Base-by-base conservation (phyloP, 1,140 invertebrate genomes). In the Eulimnadia texana region DNA sequence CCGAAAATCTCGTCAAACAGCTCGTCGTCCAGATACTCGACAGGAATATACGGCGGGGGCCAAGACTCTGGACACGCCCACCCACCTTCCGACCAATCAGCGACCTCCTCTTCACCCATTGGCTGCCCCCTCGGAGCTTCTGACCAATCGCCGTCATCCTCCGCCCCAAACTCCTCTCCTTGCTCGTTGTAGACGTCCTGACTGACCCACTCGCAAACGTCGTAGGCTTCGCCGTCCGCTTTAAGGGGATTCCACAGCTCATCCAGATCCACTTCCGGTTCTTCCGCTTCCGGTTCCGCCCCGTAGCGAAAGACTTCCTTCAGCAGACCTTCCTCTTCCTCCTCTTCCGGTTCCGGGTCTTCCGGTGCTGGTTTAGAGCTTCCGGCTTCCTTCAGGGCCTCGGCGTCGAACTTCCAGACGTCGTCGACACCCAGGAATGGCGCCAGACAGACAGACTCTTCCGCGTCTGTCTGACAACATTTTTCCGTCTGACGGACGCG, bases 391-490 rank as follows among this genome's bases (percentile, higher is more conserved):
- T 23, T 53, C 19, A 61, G 29, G 28, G 49, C 58, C 42, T 64
- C 50, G 11, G 55, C 55, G 28, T 57, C 55, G n/a, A 57, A 57
- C 55, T 57, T 57, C 55, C 55, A 57, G 9, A 57, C 55, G 13
- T 28, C 24, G n/a, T 33, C 55, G 13, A 23, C 52, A 54, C 28
- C 52, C 52, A 54, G 10, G n/a, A n/a, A n/a, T n/a, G n/a, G n/a
- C n/a, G n/a, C n/a, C n/a, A n/a, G n/a, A n/a, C n/a, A n/a, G n/a
- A n/a, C 3, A 54, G 22, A 22, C 52, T 10, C 13, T 54, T 78
- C 79, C 69, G 79, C 78, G 53, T 79, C 78, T 1, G 79, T 80
- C 69, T 80, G 79, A 52, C 78, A 75, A 63, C 74, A 77, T 63
- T 80, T 80, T 67, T 80, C 78, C 63, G 76, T 78, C 60, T 78